Base-by-base conservation (phyloP, 1,140 invertebrate species). In the Cyclargus thomasi region DNA sequence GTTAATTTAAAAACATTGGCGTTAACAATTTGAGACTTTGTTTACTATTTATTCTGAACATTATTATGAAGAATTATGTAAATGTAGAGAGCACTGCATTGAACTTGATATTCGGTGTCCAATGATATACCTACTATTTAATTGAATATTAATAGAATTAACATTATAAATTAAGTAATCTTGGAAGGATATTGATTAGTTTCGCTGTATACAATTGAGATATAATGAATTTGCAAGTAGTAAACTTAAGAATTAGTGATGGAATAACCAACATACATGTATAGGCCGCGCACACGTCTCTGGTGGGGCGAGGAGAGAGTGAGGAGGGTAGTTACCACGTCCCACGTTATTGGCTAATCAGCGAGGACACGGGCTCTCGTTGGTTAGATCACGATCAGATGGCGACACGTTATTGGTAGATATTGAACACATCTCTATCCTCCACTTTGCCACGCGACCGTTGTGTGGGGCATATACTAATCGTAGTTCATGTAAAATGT, bases 131-230 rank as follows among this genome's bases (percentile, higher is more conserved):
- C n/a, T 18, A 53, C 14, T 53, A 59, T 20, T 2, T 57, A 59
- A 59, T 59, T 7, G 14, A 21, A 59, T 21, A 59, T 21, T 59
- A 20, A 20, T 22, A 59, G 55, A 21, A 20, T 59, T 20, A 59
- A 20, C 20, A 21, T 11, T 59, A 59, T 47, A 16, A 14, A 59
- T 18, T 18, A 59, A 2, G 55, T 17, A 11, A 18, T 59, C 1
- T 59, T 59, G 65, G 55, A 67, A 67, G 53, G 65, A 67, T 67
- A 67, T 36, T 22, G 65, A 67, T 36, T 59, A 59, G 55, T 8
- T 22, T n/a, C 55, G 1, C 20, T 20, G 20, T 6, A 55, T 55
- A 18, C n/a, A 21, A 20, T 59, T 55, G 1, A 16, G 11, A 47
- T 47, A 8, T 16, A 47, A 11, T 11, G 39, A 47, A 47, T 47